Percentiles rank a stretch among this genome's conserved stretches.
Conservation (phyloP, 2,113 vertebrate genomes). For the Mesoclemmys tuberculata region DNA sequence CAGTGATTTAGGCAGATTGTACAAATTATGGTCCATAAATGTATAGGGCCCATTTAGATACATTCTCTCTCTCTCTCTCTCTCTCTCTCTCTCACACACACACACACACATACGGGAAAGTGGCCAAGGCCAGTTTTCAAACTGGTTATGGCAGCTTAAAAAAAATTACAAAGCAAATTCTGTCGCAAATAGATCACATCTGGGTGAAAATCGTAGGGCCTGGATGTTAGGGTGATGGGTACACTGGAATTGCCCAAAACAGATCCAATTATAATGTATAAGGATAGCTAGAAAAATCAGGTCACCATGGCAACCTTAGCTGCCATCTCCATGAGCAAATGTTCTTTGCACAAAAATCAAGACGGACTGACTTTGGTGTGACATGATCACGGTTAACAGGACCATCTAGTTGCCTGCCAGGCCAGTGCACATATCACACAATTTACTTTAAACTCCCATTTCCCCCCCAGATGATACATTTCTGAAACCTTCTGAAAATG, state of each 20-base stretch:
- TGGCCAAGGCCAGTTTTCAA: background rate
- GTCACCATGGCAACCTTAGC: constrained; percentile 19
- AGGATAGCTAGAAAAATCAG: background rate
- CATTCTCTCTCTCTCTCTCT: background rate
- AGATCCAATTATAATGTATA: background rate
- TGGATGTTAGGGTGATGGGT: background rate
- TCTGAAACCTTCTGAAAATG: background rate
- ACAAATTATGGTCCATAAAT: constrained; percentile 57
- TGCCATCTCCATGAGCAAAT: background rate
- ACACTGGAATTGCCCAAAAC: background rate
- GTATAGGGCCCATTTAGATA: constrained; percentile 36
- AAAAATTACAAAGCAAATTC: accelerated
- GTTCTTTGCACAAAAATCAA: background rate
- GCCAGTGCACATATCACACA: background rate
- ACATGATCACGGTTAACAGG: background rate
- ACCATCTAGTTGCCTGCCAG: background rate
- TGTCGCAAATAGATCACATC: accelerated
- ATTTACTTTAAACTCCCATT: background rate
- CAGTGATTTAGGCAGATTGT: constrained; percentile 43
- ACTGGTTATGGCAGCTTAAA: background rate
- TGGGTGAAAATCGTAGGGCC: background rate
- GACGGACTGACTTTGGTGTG: background rate
- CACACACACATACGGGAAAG: background rate
- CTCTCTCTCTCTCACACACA: background rate
- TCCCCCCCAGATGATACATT: background rate